Evolutionary conservation across 2,888 invertebrate genomes (phyloP).

Genomic region (Nemapogon koenigi): DNA sequence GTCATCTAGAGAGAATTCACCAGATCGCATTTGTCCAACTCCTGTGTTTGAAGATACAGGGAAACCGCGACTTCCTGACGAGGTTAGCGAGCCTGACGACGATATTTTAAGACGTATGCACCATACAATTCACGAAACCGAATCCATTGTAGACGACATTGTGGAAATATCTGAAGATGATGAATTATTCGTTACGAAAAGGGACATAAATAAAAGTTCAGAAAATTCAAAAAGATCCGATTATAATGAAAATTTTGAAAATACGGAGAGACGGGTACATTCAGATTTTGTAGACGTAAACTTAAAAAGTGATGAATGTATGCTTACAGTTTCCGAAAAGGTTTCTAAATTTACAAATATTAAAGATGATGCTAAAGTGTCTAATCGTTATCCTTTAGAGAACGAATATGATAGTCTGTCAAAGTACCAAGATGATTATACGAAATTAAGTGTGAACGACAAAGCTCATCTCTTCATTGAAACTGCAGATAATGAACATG

Average conservation of each 20-base stretch:
- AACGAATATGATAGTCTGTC: conserved; percentile 61
- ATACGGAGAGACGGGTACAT: conserved; percentile 41
- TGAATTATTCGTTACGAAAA: conserved; percentile 42
- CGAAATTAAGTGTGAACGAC: conserved; percentile 68
- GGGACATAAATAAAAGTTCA: conserved; percentile 34
- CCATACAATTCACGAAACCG: conserved; percentile 63
- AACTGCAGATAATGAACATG: conserved; percentile 64
- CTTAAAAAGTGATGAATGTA: conserved; percentile 65
- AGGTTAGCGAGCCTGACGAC: conserved; percentile 78
- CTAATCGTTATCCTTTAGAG: conserved; percentile 43
- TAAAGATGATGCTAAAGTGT: conserved; percentile 40
- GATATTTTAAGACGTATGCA: conserved; percentile 44
- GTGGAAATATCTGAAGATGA: conserved; percentile 62
- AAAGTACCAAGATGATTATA: conserved; percentile 51
- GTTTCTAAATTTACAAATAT: conserved; percentile 69
- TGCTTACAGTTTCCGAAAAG: conserved; percentile 73
- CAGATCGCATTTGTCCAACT: conserved; percentile 73
- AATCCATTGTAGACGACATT: conserved; percentile 65
- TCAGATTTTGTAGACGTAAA: conserved; percentile 59
- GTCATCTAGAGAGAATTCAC: conserved; percentile 78
- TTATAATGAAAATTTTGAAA: conserved; percentile 29
- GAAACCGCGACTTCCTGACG: conserved; percentile 75
- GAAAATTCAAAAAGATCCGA: conserved; percentile 49
- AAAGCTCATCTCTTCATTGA: conserved; percentile 70
- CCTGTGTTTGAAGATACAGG: conserved; percentile 68